Conservation (phyloP, 2,797 vertebrate genomes). For the Crenuchus spilurus region DNA sequence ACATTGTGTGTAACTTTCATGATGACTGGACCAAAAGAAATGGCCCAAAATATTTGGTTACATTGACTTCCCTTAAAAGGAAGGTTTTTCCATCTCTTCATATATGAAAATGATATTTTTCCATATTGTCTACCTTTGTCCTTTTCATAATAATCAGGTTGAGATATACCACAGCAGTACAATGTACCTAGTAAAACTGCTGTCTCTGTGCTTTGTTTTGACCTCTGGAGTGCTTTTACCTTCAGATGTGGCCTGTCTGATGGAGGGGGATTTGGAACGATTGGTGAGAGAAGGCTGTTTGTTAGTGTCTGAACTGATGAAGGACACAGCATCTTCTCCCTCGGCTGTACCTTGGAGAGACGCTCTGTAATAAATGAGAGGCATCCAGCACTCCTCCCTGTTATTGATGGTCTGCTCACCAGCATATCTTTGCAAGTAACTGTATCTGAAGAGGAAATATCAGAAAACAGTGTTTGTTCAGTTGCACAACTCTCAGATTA, state of each 20-base stretch:
- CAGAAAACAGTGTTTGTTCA: not conserved
- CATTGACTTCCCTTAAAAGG: too few relatives aligned
- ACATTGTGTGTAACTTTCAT: too few relatives aligned
- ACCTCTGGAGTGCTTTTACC: constrained; percentile 53
- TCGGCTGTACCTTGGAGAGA: constrained; percentile 81
- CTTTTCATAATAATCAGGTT: not conserved
- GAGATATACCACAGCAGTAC: not conserved
- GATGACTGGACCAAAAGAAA: too few relatives aligned
- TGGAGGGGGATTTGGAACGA: constrained; percentile 59
- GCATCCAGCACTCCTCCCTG: constrained; percentile 84
- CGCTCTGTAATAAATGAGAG: constrained; percentile 82
- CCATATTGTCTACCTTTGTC: too few relatives aligned
- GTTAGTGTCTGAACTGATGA: constrained; percentile 72
- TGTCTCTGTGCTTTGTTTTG: not conserved
- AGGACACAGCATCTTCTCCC: constrained; percentile 81
- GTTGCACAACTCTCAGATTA: not conserved
- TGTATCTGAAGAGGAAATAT: constrained; percentile 69
- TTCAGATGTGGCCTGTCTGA: constrained; percentile 62
- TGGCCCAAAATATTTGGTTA: too few relatives aligned
- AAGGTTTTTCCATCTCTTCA: too few relatives aligned
- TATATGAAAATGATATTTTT: too few relatives aligned
- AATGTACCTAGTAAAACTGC: not conserved
- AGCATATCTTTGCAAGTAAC: constrained; percentile 83
- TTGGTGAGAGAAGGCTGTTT: constrained; percentile 65
- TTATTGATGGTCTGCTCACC: constrained; percentile 73